Evolutionary conservation across 2,888 invertebrate species (phyloP).

Genomic region (Barypeithes pellucidus): DNA sequence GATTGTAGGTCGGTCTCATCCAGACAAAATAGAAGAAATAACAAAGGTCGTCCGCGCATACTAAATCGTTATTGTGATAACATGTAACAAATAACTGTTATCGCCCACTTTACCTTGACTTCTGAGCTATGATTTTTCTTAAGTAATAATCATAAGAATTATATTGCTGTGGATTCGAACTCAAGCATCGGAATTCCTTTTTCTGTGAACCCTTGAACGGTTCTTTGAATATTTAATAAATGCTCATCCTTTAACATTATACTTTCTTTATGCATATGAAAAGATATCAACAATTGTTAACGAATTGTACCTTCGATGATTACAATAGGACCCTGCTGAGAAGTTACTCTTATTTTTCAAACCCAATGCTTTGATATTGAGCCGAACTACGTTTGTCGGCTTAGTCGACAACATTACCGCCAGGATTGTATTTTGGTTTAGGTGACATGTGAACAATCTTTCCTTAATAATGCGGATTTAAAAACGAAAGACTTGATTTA

Average conservation of each 20-base stretch:
- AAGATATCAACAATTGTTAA: conserved; percentile 48
- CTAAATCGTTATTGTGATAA: too few relatives aligned
- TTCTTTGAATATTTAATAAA: conserved; percentile 29
- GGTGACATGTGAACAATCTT: conserved; percentile 49
- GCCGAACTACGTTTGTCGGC: conserved; percentile 46
- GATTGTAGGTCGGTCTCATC: too few relatives aligned
- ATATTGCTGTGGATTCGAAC: too few relatives aligned
- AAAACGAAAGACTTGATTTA: conserved; percentile 52
- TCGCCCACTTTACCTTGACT: too few relatives aligned
- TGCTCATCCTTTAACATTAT: conserved; percentile 36
- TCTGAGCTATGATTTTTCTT: too few relatives aligned
- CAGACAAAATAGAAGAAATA: too few relatives aligned
- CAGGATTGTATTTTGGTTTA: conserved; percentile 50
- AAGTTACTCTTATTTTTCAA: conserved; percentile 46
- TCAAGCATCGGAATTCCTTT: conserved; percentile 31
- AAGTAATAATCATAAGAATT: too few relatives aligned
- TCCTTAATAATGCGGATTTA: conserved; percentile 47
- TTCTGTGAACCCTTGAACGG: conserved; percentile 39
- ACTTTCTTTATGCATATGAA: conserved; percentile 39
- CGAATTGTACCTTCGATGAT: conserved; percentile 46
- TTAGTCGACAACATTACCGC: conserved; percentile 34
- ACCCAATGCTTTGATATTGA: conserved; percentile 35
- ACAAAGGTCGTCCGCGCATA: too few relatives aligned
- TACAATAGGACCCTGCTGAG: conserved; percentile 43
- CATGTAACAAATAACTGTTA: too few relatives aligned